These are phyloP conservation scores for Metacarcinus magister DNA, from an alignment of 2,888 invertebrate species.

Conservation along the genomic window DNA sequence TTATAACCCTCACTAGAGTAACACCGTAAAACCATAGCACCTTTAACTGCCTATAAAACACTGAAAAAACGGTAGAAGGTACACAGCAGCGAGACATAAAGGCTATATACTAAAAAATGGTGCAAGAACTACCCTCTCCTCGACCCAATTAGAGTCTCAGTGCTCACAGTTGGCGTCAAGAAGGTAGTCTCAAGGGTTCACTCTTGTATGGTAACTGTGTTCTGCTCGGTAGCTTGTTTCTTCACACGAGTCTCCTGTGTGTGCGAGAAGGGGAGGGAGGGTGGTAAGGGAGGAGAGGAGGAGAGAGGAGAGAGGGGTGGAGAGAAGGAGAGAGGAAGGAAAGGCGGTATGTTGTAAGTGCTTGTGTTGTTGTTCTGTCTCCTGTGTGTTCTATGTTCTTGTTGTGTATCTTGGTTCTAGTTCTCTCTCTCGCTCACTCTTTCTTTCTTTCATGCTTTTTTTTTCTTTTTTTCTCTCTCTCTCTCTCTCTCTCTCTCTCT, in stretches of 20 bases:
- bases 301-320: too few species aligned
- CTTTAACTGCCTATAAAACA: neutral
- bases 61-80: neutral
- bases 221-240: neutral
- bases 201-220: constrained; percentile 12
- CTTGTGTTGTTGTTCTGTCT: neutral
- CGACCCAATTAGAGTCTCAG: neutral
- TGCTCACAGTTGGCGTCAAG: neutral
- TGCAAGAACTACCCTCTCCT: neutral
- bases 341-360: neutral
- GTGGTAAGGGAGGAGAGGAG: neutral
- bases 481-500: neutral
- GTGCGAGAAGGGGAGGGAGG: neutral
- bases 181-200: neutral
- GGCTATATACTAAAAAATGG: neutral
- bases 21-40: neutral
- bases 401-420: neutral
- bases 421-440: neutral
- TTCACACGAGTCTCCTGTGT: neutral
- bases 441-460: neutral
- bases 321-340: neutral
- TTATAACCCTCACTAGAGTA: neutral
- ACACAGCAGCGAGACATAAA: neutral
- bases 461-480: neutral
- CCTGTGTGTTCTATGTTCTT: neutral